These are phyloP conservation scores for Capromys pilorides DNA, from an alignment of 2,797 vertebrate genomes.

Conservation along the genomic window DNA sequence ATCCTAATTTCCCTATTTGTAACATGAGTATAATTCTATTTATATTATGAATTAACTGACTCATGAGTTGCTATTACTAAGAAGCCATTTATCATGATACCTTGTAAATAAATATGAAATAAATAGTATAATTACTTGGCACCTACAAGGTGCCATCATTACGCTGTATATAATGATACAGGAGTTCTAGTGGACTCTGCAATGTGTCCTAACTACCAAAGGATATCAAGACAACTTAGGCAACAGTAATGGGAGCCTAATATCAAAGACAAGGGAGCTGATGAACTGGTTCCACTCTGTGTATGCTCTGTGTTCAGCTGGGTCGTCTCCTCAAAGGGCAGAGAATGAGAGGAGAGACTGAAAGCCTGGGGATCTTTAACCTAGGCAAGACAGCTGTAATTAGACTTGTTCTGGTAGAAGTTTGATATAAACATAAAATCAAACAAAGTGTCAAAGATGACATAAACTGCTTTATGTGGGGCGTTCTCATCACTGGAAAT, in stretches of 20 bases:
- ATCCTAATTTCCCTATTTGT: background rate
- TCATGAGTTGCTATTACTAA: constrained; percentile 33
- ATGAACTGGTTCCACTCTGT: background rate
- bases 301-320: background rate
- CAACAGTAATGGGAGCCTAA: background rate
- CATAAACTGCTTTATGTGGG: background rate
- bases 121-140: constrained; percentile 1
- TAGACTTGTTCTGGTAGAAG: background rate
- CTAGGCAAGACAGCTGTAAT: background rate
- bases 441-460: background rate
- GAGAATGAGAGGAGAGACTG: background rate
- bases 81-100: background rate
- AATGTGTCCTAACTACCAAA: background rate
- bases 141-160: background rate
- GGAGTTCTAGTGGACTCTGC: constrained; percentile 17
- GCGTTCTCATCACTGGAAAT: background rate
- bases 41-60: background rate
- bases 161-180: background rate
- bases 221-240: background rate
- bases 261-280: background rate
- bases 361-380: background rate
- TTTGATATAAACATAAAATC: background rate
- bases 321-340: background rate
- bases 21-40: constrained; percentile 8
- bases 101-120: background rate